Percentiles rank a stretch among this genome's conserved stretches.
phyloP scores from a whole-genome alignment of 2,888 invertebrate species.

The Stenotaenia linearis region DNA sequence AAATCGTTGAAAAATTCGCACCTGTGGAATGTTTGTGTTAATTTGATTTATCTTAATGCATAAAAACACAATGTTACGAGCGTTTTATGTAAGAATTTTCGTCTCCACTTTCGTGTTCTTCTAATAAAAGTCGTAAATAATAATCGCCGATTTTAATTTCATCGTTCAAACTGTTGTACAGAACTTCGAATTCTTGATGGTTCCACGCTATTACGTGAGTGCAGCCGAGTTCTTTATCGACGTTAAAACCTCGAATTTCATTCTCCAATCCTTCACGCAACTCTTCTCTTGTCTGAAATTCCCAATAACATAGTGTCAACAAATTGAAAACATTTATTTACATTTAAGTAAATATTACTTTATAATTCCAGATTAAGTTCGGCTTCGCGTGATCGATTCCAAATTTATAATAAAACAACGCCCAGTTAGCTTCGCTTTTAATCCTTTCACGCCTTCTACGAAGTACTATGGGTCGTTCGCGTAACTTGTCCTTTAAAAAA shows the following conservation, averaged over 20 bases:
- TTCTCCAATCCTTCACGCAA: conserved; percentile 84
- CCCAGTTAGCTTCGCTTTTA: conserved; percentile 84
- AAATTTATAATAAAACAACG: conserved; percentile 91
- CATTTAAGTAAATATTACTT: conserved; percentile 53
- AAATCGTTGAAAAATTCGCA: conserved; percentile 98
- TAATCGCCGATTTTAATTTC: conserved; percentile 99
- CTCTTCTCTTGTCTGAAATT: conserved; percentile 83
- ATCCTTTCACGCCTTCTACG: conserved; percentile 81
- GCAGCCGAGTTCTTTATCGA: conserved; percentile 73
- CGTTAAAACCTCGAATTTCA: conserved; percentile 81
- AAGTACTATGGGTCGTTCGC: conserved; percentile 82
- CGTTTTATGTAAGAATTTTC: conserved; percentile 68
- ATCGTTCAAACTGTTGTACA: conserved; percentile 87
- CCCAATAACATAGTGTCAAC: background rate
- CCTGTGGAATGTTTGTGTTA: too few relatives aligned
- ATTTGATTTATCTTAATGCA: too few relatives aligned
- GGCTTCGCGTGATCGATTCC: conserved; percentile 88
- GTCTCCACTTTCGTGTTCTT: conserved; percentile 62
- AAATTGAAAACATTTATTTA: background rate
- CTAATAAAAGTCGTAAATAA: conserved; percentile 85
- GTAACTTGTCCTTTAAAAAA: conserved; percentile 51
- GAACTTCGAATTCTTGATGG: conserved; percentile 92
- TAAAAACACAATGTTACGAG: conserved; percentile 65
- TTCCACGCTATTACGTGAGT: conserved; percentile 86
- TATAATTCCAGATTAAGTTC: conserved; percentile 98